Percentiles rank a stretch among this genome's conserved stretches.
Conservation (phyloP, 37 sponge, comb jelly and placozoan genomes). For the Bolinopsis microptera region DNA sequence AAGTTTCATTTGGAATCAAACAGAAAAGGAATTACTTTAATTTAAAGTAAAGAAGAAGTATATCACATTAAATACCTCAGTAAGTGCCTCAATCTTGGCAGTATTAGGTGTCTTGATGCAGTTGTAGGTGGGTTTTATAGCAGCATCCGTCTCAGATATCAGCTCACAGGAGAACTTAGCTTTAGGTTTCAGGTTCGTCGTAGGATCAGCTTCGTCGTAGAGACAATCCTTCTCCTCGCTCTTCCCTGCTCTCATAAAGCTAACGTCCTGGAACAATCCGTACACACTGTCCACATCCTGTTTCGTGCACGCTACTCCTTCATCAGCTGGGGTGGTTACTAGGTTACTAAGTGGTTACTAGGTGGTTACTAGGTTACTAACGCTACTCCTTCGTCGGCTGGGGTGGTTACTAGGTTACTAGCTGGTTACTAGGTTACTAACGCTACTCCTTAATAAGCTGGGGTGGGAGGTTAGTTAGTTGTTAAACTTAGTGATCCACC, state of each 20-base stretch:
- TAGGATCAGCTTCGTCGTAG: neutral
- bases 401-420: too few relatives aligned
- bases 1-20: too few relatives aligned
- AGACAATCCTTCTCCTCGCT: neutral
- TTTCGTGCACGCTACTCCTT: neutral
- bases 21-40: too few relatives aligned
- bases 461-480: too few relatives aligned
- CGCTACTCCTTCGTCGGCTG: too few relatives aligned
- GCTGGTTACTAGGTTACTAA: too few relatives aligned
- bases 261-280: neutral
- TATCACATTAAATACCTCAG: neutral
- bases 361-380: too few relatives aligned
- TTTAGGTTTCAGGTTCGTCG: too few relatives aligned
- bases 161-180: neutral
- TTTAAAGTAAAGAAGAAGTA: too few relatives aligned
- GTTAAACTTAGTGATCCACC: too few relatives aligned
- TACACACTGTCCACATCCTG: neutral
- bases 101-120: slow-evolving; percentile 21
- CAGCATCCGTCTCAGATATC: neutral
- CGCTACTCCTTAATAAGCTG: too few relatives aligned
- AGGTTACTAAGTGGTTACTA: too few relatives aligned
- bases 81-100: neutral
- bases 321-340: neutral
- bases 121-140: neutral
- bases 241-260: neutral